Evolutionary conservation across 2,888 invertebrate genomes (phyloP).

Genomic region (Diarsia rubi): DNA sequence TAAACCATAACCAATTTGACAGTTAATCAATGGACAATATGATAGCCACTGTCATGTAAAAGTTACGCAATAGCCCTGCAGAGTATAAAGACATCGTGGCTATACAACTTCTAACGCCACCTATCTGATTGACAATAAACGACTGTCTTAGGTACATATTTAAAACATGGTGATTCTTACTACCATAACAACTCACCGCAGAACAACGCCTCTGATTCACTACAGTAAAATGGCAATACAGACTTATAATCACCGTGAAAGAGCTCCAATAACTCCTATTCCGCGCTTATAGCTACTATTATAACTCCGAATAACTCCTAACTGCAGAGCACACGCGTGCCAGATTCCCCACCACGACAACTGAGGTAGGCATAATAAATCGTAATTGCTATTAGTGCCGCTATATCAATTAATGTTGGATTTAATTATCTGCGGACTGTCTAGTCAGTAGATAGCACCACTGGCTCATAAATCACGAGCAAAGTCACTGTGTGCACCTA

Average conservation of each 20-base stretch:
- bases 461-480: slow-evolving; percentile 79
- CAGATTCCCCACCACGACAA: slow-evolving; percentile 55
- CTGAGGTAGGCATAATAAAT: slow-evolving; percentile 74
- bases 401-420: slow-evolving; percentile 84
- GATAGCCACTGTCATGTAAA: too few species aligned
- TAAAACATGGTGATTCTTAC: not conserved
- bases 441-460: slow-evolving; percentile 72
- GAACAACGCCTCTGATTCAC: slow-evolving; percentile 13
- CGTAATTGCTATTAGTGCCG: slow-evolving; percentile 81
- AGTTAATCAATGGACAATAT: too few species aligned
- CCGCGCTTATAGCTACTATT: slow-evolving; percentile 20
- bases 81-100: not conserved
- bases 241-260: slow-evolving; percentile 42
- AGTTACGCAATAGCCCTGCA: too few species aligned
- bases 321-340: slow-evolving; percentile 33
- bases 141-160: not conserved
- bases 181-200: not conserved
- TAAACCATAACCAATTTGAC: too few species aligned
- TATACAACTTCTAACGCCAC: slow-evolving; percentile 22
- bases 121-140: slow-evolving; percentile 13
- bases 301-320: slow-evolving; percentile 25
- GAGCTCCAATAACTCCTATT: slow-evolving; percentile 8
- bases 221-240: slow-evolving; percentile 31
- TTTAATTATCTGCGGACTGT: slow-evolving; percentile 86
- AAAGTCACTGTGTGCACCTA: slow-evolving; percentile 60